A percentile compares a stretch with the other conserved stretches of the same genome.
Evolutionary conservation across 2,113 vertebrate species (phyloP).

Genomic region (Scytalopus superciliaris): DNA sequence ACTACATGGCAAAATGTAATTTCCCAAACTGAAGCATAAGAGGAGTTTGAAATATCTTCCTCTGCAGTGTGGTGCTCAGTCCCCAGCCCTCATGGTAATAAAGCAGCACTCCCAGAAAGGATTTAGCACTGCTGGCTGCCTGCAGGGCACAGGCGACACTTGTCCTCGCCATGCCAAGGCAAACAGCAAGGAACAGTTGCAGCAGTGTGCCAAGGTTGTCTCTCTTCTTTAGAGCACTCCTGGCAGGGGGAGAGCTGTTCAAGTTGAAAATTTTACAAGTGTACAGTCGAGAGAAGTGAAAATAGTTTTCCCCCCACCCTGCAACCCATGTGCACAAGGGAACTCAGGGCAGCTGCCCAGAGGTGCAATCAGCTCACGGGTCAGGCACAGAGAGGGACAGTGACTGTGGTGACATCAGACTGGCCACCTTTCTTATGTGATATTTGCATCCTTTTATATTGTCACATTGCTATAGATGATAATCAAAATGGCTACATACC

Average conservation of each 20-base stretch:
- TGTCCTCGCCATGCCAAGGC: background rate
- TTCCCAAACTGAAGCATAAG: slow-evolving; percentile 59
- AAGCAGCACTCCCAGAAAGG: slow-evolving; percentile 32
- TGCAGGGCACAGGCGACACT: slow-evolving; percentile 21
- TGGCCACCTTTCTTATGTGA: too few species aligned
- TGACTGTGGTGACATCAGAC: background rate
- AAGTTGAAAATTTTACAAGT: background rate
- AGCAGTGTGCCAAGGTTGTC: slow-evolving; percentile 43
- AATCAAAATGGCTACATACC: too few species aligned
- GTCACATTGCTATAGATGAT: too few species aligned
- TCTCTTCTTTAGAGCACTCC: background rate
- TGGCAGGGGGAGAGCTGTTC: background rate
- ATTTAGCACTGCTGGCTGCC: slow-evolving; percentile 50
- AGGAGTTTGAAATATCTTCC: slow-evolving; percentile 61
- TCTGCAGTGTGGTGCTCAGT: slow-evolving; percentile 16
- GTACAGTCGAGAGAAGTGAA: background rate
- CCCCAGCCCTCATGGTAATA: background rate
- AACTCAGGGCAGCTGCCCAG: background rate
- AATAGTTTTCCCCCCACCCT: background rate
- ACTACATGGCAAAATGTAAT: slow-evolving; percentile 66
- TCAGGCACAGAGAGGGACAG: background rate
- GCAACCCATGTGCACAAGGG: accelerated
- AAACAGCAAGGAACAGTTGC: slow-evolving; percentile 2
- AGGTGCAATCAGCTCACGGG: background rate
- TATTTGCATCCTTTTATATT: too few species aligned